A percentile compares a stretch with the other conserved stretches of the same genome.
Conservation (phyloP, 2,888 invertebrate genomes). For the Lamellibrachia satsuma region DNA sequence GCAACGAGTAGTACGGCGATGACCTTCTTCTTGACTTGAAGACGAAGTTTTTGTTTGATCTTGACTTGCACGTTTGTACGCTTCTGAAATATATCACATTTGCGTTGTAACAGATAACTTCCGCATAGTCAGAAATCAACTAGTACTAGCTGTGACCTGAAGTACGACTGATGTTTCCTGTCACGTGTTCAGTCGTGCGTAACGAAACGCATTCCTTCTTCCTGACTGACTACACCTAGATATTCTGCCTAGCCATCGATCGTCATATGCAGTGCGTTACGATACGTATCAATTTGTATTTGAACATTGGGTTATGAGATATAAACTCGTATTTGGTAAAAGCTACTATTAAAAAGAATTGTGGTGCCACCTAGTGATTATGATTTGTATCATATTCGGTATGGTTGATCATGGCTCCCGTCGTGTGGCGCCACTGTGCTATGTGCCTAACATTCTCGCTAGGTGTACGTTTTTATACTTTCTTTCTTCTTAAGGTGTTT, state of each 20-base stretch:
- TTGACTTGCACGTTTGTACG: not conserved
- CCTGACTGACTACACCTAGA: not conserved
- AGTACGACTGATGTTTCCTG: not conserved
- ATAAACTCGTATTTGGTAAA: not conserved
- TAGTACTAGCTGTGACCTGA: not conserved
- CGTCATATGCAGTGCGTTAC: not conserved
- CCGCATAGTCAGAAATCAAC: no score
- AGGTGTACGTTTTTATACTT: no score
- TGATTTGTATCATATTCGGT: not conserved
- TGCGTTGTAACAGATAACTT: not conserved
- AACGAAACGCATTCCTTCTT: not conserved
- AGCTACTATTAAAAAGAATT: not conserved
- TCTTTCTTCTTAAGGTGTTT: no score
- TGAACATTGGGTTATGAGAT: not conserved
- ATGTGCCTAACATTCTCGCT: not conserved
- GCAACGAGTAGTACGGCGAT: not conserved
- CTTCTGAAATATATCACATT: not conserved
- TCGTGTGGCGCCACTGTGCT: not conserved
- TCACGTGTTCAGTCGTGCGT: not conserved
- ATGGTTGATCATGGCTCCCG: not conserved
- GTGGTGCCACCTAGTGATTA: slow-evolving; percentile 13
- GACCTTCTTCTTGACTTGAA: not conserved
- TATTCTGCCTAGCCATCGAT: not conserved
- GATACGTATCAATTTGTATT: not conserved
- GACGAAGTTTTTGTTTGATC: not conserved